Conservation (phyloP, 2,888 invertebrate genomes). For the Drosophila tanythrix region DNA sequence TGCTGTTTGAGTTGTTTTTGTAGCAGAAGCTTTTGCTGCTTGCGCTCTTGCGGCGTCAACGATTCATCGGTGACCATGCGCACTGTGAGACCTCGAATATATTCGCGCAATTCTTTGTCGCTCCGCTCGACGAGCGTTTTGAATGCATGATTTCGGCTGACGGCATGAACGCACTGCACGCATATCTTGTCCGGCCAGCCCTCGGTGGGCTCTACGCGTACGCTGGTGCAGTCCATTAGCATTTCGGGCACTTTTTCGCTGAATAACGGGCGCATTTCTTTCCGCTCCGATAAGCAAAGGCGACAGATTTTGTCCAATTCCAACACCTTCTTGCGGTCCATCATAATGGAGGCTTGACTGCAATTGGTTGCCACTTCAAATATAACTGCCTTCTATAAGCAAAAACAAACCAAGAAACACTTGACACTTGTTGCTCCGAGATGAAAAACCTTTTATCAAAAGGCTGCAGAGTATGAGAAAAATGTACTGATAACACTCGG, state of each 20-base stretch:
- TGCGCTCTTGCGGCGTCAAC: slow-evolving; percentile 59
- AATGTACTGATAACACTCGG: slow-evolving; percentile 27
- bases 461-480: slow-evolving; percentile 37
- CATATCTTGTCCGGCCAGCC: slow-evolving; percentile 88
- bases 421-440: slow-evolving; percentile 29
- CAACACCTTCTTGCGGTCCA: slow-evolving; percentile 84
- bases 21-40: slow-evolving; percentile 56
- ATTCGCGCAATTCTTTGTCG: slow-evolving; percentile 86
- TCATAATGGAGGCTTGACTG: slow-evolving; percentile 47
- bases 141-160: slow-evolving; percentile 88
- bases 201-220: slow-evolving; percentile 87
- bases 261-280: slow-evolving; percentile 88
- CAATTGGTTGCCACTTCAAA: background rate
- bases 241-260: slow-evolving; percentile 88
- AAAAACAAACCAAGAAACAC: background rate
- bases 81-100: slow-evolving; percentile 84
- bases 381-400: slow-evolving; percentile 19
- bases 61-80: slow-evolving; percentile 81
- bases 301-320: slow-evolving; percentile 88
- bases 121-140: slow-evolving; percentile 87
- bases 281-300: slow-evolving; percentile 88
- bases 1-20: slow-evolving; percentile 64
- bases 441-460: slow-evolving; percentile 5
- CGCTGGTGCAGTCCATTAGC: slow-evolving; percentile 88
- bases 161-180: slow-evolving; percentile 88